These are phyloP conservation scores for Hydriomena furcata DNA, from an alignment of 2,888 invertebrate genomes.

Conservation along the genomic window DNA sequence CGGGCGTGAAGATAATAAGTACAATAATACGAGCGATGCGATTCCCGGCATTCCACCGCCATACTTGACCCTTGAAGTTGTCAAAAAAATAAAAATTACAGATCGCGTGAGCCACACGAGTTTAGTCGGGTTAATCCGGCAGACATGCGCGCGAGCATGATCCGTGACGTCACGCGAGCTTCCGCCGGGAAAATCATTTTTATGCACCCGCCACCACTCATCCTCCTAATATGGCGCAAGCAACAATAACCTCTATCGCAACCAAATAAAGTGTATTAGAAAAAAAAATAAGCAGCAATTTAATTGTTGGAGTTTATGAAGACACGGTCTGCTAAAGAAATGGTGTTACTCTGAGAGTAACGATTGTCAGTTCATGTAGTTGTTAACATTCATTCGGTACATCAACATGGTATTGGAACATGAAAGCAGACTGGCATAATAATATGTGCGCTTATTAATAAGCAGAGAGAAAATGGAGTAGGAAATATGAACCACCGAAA, in stretches of 20 bases:
- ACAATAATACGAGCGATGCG: conserved; percentile 10
- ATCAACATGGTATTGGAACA: conserved; percentile 27
- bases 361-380: conserved; percentile 35
- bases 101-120: conserved; percentile 54
- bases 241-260: conserved; percentile 35
- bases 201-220: conserved; percentile 37
- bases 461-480: too few relatives aligned
- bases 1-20: conserved; percentile 20
- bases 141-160: conserved; percentile 49
- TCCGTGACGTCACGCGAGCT: conserved; percentile 63
- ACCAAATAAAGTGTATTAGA: conserved; percentile 6
- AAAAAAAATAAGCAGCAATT: conserved; percentile 25
- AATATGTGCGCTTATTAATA: not conserved
- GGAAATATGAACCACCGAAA: not conserved
- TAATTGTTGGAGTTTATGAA: conserved; percentile 43
- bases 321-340: conserved; percentile 56
- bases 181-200: conserved; percentile 56
- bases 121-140: conserved; percentile 56
- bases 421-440: conserved; percentile 12
- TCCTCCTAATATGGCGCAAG: conserved; percentile 26
- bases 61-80: conserved; percentile 43
- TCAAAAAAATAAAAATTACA: conserved; percentile 50
- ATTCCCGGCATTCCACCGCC: conserved; percentile 30
- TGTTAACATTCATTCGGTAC: conserved; percentile 35
- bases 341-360: conserved; percentile 51